These are phyloP conservation scores for Donacobius atricapilla DNA, from an alignment of 2,113 vertebrate species.

Conservation along the genomic window DNA sequence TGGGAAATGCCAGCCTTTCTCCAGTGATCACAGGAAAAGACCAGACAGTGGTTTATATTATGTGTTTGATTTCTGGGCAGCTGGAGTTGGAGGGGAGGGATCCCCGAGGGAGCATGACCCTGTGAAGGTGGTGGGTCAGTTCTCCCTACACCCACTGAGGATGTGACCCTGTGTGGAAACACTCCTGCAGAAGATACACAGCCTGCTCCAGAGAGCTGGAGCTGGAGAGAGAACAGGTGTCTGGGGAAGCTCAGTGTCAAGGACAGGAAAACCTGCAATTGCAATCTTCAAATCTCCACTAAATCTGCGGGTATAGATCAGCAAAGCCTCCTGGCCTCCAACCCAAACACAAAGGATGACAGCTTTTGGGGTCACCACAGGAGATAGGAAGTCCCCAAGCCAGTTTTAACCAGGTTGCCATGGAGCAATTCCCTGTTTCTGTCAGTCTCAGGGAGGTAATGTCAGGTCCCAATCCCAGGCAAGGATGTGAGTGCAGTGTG, in stretches of 20 bases:
- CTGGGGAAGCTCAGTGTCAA: neutral
- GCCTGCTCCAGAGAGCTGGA: neutral
- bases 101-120: neutral
- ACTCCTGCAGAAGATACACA: neutral
- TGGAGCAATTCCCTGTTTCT: neutral
- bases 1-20: neutral
- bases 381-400: neutral
- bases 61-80: neutral
- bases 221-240: neutral
- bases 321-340: neutral
- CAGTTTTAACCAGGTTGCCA: neutral
- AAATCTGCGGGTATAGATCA: neutral
- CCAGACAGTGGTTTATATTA: neutral
- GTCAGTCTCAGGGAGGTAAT: neutral
- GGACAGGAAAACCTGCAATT: neutral
- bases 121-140: neutral
- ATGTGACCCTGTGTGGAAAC: neutral
- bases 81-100: neutral
- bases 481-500: neutral
- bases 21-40: neutral
- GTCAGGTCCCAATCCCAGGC: neutral
- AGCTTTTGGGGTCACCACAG: neutral
- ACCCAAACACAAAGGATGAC: neutral
- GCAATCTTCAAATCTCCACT: neutral
- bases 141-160: neutral